A percentile compares a stretch with the other conserved stretches of the same genome.
Evolutionary conservation across 2,113 vertebrate genomes (phyloP).

Genomic region (Nymphicus hollandicus): DNA sequence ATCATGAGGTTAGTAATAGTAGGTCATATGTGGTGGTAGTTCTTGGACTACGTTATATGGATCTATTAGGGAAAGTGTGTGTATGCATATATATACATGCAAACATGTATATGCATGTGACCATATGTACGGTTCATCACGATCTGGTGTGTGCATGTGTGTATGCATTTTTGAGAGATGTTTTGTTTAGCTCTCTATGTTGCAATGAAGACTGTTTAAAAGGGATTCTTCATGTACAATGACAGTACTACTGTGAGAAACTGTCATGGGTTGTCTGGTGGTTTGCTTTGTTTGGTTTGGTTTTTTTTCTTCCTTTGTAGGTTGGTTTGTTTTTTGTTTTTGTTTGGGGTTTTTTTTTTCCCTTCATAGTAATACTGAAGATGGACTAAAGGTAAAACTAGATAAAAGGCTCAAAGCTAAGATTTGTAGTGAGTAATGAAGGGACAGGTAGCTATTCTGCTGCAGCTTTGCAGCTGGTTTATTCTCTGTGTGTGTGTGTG

Average conservation of each 20-base stretch:
- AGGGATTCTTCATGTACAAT: background rate
- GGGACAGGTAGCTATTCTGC: background rate
- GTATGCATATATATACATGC: background rate
- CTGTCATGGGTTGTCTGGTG: background rate
- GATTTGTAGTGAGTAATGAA: background rate
- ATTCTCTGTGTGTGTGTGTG: background rate
- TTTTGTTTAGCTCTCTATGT: background rate
- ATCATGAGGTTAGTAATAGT: background rate
- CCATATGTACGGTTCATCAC: background rate
- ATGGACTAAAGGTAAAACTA: background rate
- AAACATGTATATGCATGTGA: background rate
- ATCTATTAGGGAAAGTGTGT: background rate
- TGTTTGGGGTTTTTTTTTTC: accelerated
- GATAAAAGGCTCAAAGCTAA: background rate
- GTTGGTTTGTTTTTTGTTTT: background rate
- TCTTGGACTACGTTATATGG: background rate
- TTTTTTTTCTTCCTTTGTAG: background rate
- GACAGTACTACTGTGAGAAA: background rate
- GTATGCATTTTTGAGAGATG: background rate
- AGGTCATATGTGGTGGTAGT: background rate
- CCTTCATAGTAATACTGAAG: background rate
- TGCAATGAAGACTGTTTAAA: background rate
- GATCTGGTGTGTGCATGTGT: background rate
- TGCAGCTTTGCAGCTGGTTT: background rate
- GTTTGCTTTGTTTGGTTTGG: background rate